Percentiles rank a stretch among this genome's conserved stretches.
Conservation (phyloP, 1,140 invertebrate species). For the Mycetomoellerius zeteki region DNA sequence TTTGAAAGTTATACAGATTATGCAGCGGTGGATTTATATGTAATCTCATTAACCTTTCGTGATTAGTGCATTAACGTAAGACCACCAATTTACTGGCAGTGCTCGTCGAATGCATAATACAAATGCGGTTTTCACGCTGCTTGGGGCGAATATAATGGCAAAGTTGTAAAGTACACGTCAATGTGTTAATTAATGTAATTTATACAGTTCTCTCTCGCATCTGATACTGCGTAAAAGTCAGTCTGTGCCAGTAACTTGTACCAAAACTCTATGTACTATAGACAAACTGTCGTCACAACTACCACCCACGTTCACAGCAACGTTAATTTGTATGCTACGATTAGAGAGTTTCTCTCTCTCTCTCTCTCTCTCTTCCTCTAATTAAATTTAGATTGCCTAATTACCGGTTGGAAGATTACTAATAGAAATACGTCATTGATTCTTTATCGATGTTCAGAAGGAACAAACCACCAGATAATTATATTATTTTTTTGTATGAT, state of each 20-base stretch:
- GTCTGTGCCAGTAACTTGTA: slow-evolving; percentile 4
- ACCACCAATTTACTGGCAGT: slow-evolving; percentile 11
- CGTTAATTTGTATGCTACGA: slow-evolving; percentile 44
- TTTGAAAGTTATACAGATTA: neutral
- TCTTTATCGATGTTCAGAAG: slow-evolving; percentile 22
- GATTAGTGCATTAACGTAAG: slow-evolving; percentile 31
- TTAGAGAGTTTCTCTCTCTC: neutral
- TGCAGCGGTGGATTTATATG: neutral
- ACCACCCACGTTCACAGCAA: neutral
- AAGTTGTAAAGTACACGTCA: slow-evolving; percentile 21
- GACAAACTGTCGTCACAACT: neutral
- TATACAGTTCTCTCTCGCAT: slow-evolving; percentile 24
- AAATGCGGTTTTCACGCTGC: slow-evolving; percentile 5
- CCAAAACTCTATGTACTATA: neutral
- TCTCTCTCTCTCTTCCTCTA: neutral
- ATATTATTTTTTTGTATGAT: neutral
- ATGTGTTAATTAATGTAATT: slow-evolving; percentile 41
- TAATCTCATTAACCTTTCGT: slow-evolving; percentile 37
- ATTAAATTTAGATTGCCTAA: slow-evolving; percentile 53
- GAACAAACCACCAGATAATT: neutral
- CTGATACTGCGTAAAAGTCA: slow-evolving; percentile 31
- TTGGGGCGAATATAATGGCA: slow-evolving; percentile 12
- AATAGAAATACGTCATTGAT: neutral
- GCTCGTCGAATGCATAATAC: slow-evolving; percentile 31
- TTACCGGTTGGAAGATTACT: slow-evolving; percentile 10